phyloP scores from a whole-genome alignment of 2,888 invertebrate genomes.

The Cephus sareptanus region DNA sequence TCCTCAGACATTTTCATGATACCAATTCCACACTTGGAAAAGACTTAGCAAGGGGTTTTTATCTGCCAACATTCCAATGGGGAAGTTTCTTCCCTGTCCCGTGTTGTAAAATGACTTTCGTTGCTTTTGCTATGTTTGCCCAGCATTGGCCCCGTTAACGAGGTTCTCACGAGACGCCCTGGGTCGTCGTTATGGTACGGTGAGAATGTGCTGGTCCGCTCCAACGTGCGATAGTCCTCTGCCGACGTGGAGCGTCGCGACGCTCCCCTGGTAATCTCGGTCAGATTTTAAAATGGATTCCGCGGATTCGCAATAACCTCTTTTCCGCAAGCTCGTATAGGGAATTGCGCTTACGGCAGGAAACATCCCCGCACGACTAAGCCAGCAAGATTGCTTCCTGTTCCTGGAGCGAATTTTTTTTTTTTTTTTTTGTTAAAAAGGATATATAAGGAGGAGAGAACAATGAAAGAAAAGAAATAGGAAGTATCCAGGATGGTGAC shows the following conservation, averaged over 20 bases:
- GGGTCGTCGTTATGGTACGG: not conserved
- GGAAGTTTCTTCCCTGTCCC: not conserved
- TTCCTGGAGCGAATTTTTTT: constrained; percentile 49
- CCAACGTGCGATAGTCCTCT: not conserved
- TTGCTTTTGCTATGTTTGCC: not conserved
- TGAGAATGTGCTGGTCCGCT: not conserved
- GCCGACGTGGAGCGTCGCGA: not conserved
- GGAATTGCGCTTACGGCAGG: constrained; percentile 29
- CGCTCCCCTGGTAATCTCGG: constrained; percentile 21
- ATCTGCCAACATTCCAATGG: not conserved
- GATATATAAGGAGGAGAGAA: not conserved
- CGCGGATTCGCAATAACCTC: constrained; percentile 25
- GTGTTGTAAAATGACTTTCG: not conserved
- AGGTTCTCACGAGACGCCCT: not conserved
- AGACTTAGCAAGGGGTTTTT: not conserved
- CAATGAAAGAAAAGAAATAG: not conserved
- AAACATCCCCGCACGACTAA: constrained; percentile 37
- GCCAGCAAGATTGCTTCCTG: constrained; percentile 53
- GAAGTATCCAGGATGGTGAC: not conserved
- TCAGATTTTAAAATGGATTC: constrained; percentile 30
- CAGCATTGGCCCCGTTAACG: not conserved
- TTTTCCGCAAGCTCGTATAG: constrained; percentile 22
- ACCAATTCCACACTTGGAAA: not conserved
- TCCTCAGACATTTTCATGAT: not conserved
- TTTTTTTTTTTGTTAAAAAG: constrained; percentile 35